phyloP scores from a whole-genome alignment of 1,140 invertebrate species.

The Lysiphlebus fabarum region DNA sequence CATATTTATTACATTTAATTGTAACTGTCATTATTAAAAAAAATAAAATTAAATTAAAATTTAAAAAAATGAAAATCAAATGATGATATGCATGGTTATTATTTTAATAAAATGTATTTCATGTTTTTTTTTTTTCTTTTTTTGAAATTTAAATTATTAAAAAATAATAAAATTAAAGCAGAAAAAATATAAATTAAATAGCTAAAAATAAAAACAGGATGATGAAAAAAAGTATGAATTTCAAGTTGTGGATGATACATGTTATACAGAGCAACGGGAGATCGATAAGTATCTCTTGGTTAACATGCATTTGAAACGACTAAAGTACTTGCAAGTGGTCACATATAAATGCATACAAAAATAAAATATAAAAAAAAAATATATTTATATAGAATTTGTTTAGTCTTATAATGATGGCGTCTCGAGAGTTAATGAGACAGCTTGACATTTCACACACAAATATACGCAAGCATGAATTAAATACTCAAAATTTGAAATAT shows the following conservation, averaged over 20 bases:
- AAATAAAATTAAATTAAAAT: no score
- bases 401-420: constrained; percentile 28
- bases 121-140: no score
- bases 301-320: constrained; percentile 31
- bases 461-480: no score
- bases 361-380: no score
- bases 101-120: no score
- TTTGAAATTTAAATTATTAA: constrained; percentile 4
- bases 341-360: constrained; percentile 14
- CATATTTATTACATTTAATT: no score
- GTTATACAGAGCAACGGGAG: constrained; percentile 22
- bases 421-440: constrained; percentile 33
- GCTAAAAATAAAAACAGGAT: constrained; percentile 5
- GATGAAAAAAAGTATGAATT: constrained; percentile 13
- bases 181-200: neutral
- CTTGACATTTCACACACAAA: constrained; percentile 18
- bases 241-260: constrained; percentile 12
- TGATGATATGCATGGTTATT: no score
- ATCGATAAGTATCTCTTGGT: constrained; percentile 31
- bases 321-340: constrained; percentile 24
- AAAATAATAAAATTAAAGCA: constrained; percentile 2
- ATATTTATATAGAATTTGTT: no score
- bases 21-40: no score
- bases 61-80: no score
- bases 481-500: no score